A percentile compares a stretch with the other conserved stretches of the same genome.
Evolutionary conservation across 2,888 invertebrate species (phyloP).

Genomic region (Dynastes maya): DNA sequence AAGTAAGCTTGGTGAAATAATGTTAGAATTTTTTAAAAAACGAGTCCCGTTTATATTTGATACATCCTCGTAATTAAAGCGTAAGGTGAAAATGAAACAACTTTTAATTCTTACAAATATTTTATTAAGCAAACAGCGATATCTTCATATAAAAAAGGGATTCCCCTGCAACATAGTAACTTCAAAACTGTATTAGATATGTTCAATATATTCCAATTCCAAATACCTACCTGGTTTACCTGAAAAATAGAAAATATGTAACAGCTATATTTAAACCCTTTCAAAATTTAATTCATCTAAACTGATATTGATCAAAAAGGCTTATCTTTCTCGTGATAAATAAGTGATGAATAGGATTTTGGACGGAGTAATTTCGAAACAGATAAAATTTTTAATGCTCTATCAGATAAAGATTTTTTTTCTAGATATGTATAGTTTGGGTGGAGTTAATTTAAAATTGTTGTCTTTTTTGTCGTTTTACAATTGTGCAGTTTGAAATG

Average conservation of each 20-base stretch:
- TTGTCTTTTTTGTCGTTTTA: background rate
- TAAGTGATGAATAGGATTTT: slow-evolving; percentile 2
- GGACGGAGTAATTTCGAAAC: slow-evolving; percentile 38
- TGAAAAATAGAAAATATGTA: slow-evolving; percentile 25
- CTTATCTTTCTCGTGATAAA: background rate
- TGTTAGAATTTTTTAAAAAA: too few relatives aligned
- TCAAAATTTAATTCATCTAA: background rate
- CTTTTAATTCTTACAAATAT: background rate
- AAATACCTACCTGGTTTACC: slow-evolving; percentile 36
- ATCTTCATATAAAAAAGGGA: slow-evolving; percentile 23
- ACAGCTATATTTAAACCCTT: background rate
- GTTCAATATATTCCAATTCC: slow-evolving; percentile 10
- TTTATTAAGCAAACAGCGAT: background rate
- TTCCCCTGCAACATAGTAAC: slow-evolving; percentile 33
- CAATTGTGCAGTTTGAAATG: background rate
- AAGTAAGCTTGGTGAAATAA: too few relatives aligned
- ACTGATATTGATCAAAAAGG: slow-evolving; percentile 1
- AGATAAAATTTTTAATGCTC: background rate
- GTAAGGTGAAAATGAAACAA: background rate
- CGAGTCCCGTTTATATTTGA: too few relatives aligned
- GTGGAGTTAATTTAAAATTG: background rate
- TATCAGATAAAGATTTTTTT: background rate
- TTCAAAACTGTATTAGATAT: slow-evolving; percentile 30
- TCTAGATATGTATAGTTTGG: background rate
- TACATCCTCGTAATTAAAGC: background rate